Evolutionary conservation across 2,797 vertebrate species (phyloP).

Genomic region (Phoxinus dragarum): DNA sequence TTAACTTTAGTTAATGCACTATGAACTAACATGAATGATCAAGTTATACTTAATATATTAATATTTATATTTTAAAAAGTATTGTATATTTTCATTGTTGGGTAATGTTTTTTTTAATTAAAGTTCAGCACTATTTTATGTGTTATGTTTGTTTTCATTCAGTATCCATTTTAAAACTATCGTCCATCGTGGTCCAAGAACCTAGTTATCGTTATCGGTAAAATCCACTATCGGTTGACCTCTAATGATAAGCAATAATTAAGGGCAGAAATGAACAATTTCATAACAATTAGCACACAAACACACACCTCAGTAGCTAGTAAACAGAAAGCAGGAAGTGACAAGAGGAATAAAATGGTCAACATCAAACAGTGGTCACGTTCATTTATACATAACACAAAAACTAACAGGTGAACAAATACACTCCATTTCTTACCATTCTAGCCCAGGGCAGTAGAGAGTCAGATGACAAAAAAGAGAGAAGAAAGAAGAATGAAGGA

Average conservation of each 20-base stretch:
- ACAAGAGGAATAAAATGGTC: conserved; percentile 46
- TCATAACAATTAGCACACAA: conserved; percentile 7
- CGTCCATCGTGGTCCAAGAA: too few relatives aligned
- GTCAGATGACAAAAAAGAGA: conserved; percentile 29
- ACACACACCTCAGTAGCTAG: conserved; percentile 14
- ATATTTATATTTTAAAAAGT: too few relatives aligned
- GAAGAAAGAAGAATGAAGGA: conserved; percentile 9
- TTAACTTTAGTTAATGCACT: too few relatives aligned
- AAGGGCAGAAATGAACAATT: not conserved
- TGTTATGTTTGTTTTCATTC: too few relatives aligned
- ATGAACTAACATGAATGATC: too few relatives aligned
- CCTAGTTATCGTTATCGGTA: too few relatives aligned
- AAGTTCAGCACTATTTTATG: too few relatives aligned
- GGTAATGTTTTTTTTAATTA: too few relatives aligned
- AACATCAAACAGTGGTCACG: not conserved
- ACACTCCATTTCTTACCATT: conserved; percentile 49
- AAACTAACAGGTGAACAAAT: not conserved
- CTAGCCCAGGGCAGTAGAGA: conserved; percentile 3
- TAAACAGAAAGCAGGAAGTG: conserved; percentile 49
- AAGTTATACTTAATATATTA: too few relatives aligned
- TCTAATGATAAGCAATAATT: not conserved
- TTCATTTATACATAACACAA: not conserved
- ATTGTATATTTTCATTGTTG: too few relatives aligned
- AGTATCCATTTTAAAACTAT: too few relatives aligned
- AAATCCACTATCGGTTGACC: too few relatives aligned